Base-by-base conservation (phyloP, 2,113 vertebrate species). In the cat (Felis catus) region DNA sequence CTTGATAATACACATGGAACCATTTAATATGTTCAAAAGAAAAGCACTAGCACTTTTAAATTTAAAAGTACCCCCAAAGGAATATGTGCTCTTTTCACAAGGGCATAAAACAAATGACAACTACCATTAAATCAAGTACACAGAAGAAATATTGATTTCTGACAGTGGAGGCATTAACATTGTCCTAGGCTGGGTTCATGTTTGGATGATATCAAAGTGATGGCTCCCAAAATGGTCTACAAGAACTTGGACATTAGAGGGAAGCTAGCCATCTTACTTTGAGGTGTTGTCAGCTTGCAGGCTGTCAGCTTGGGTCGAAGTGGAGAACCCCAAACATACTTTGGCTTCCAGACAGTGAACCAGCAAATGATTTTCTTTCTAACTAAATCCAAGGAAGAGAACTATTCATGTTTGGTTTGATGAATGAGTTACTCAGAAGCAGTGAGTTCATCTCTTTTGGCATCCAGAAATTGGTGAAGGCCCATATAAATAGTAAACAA, bases 361-460 rank as follows among this genome's bases (percentile, higher is more conserved):
- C 33, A 95, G 55, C 41, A 73, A 97, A 58, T 33, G 9, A 41
- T 39, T 95, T 96, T 19, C 55, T 48, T 92, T 94, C 41, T 88
- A 95, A 95, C 36, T 74, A 95, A 95, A 93, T 63, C 55, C 71
- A 97, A 94, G 63, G 45, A 97, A 97, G 79, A 97, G 93, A 91
- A 93, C 58, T 89, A 65, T 97, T 92, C 76, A 89, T 61, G 76
- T 98, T 81, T 95, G 78, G 89, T 97, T 95, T 95, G 95, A 97
- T 98, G 91, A 97, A 97, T 98, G 95, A 89, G 91, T 95, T 97
- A 93, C 76, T 97, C 97, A 97, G 96, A 95, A 96, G 96, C 95
- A 91, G 19, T 95, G 95, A 97, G 84, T 95, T 96, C 89, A 98
- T 94, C 81, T 66, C 68, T 97, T 96, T 91, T 91, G 94, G 89